Evolutionary conservation across 2,888 invertebrate genomes (phyloP).

Genomic region (Trisateles emortualis): DNA sequence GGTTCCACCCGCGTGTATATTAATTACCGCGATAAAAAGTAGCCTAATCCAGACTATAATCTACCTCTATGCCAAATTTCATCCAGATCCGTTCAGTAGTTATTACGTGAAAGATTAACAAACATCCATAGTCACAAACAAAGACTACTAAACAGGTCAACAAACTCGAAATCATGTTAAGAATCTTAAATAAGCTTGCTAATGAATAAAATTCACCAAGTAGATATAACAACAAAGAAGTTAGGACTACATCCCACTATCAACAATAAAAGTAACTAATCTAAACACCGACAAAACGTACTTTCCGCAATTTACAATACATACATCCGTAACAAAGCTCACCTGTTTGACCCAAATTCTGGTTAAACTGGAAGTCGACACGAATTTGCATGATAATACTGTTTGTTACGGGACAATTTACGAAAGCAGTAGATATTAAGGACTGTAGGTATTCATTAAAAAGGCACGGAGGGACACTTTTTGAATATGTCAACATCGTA

Average conservation of each 20-base stretch:
- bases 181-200: too few species aligned
- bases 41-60: too few species aligned
- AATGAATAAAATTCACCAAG: too few species aligned
- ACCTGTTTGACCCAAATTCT: conserved; percentile 64
- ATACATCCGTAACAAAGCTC: conserved; percentile 46
- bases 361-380: conserved; percentile 57
- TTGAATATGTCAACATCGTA: conserved; percentile 5
- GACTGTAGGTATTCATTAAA: conserved; percentile 34
- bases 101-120: too few species aligned
- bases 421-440: conserved; percentile 44
- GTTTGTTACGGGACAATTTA: conserved; percentile 65
- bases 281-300: conserved; percentile 39
- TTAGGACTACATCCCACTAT: conserved; percentile 5
- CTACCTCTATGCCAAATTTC: too few species aligned
- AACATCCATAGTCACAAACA: too few species aligned
- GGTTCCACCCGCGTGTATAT: too few species aligned
- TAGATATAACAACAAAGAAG: too few species aligned
- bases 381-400: conserved; percentile 76
- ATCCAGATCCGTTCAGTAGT: too few species aligned
- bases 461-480: conserved; percentile 7
- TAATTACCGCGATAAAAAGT: too few species aligned
- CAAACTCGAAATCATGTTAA: too few species aligned
- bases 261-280: conserved; percentile 33
- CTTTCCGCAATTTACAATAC: conserved; percentile 42
- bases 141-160: too few species aligned